phyloP scores from a whole-genome alignment of 92 coral and sea anemone species.

The Nematostella vectensis region DNA sequence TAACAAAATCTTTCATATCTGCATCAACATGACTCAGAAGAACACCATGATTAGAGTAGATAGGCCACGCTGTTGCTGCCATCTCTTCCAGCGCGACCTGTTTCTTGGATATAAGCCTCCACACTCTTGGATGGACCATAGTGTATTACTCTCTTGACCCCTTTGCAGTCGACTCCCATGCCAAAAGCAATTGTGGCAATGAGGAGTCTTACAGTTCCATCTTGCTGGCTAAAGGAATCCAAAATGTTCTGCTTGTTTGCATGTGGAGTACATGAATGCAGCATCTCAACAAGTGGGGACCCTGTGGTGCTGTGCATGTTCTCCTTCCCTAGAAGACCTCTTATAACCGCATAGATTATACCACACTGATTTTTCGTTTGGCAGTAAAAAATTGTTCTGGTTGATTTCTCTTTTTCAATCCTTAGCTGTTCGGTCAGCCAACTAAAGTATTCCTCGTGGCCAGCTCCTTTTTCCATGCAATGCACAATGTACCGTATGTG shows the following conservation, averaged over 20 bases:
- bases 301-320: conserved; percentile 1
- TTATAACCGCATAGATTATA: conserved; percentile 33
- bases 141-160: conserved; percentile 34
- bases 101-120: conserved; percentile 18
- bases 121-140: conserved; percentile 35
- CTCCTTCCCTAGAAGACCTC: conserved; percentile 23
- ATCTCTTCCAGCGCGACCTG: conserved; percentile 28
- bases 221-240: not conserved
- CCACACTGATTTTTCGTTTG: conserved; percentile 54
- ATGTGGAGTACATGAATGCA: conserved; percentile 21
- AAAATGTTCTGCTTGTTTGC: conserved; percentile 14
- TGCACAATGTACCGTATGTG: conserved; percentile 27
- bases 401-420: conserved; percentile 7
- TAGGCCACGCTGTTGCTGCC: conserved; percentile 13
- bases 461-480: conserved; percentile 35
- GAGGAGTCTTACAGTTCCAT: not conserved
- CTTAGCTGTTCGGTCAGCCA: conserved; percentile 32
- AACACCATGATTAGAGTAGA: conserved; percentile 14
- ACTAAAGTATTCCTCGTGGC: conserved; percentile 24
- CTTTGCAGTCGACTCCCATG: conserved; percentile 20
- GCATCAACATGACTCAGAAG: conserved; percentile 15
- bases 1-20: conserved; percentile 12
- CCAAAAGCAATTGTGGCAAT: conserved; percentile 13
- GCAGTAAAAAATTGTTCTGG: conserved; percentile 44
- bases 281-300: conserved; percentile 8